phyloP scores from a whole-genome alignment of 2,888 invertebrate genomes.

The Xiphydria camelus region DNA sequence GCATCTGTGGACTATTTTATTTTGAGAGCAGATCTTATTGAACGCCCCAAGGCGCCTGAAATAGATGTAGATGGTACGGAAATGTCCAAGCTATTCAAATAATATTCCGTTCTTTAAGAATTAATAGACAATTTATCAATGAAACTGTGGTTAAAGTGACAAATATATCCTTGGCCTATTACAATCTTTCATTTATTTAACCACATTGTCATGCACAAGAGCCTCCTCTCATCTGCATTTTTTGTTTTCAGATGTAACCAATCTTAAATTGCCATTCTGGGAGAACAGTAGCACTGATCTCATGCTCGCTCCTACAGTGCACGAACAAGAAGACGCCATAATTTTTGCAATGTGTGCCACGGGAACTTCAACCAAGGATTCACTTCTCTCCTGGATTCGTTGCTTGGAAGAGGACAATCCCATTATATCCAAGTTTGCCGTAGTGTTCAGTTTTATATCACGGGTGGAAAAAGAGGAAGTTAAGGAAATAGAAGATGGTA shows the following conservation, averaged over 20 bases:
- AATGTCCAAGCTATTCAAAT: not conserved
- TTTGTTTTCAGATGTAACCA: constrained; percentile 70
- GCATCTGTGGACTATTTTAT: constrained; percentile 82
- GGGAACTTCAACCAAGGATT: constrained; percentile 88
- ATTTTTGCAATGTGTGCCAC: constrained; percentile 88
- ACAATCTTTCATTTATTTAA: constrained; percentile 8
- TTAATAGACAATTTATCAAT: not conserved
- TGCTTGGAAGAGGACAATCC: constrained; percentile 79
- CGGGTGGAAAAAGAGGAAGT: constrained; percentile 62
- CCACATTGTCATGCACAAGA: no score
- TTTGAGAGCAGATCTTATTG: constrained; percentile 74
- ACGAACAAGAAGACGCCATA: constrained; percentile 92
- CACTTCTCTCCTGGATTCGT: constrained; percentile 89
- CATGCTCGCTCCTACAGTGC: constrained; percentile 69
- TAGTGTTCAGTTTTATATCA: constrained; percentile 85
- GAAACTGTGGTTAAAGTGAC: constrained; percentile 1
- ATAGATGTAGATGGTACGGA: constrained; percentile 68
- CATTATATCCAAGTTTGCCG: constrained; percentile 71
- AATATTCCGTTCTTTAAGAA: no score
- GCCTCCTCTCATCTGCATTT: no score
- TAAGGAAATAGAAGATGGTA: constrained; percentile 1
- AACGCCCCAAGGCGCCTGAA: no score
- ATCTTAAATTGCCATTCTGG: constrained; percentile 65
- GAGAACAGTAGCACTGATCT: constrained; percentile 58
- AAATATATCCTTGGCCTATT: no score